A percentile compares a stretch with the other conserved stretches of the same genome.
Evolutionary conservation across 2,888 invertebrate species (phyloP).

Genomic region (Leptopilina syphax): DNA sequence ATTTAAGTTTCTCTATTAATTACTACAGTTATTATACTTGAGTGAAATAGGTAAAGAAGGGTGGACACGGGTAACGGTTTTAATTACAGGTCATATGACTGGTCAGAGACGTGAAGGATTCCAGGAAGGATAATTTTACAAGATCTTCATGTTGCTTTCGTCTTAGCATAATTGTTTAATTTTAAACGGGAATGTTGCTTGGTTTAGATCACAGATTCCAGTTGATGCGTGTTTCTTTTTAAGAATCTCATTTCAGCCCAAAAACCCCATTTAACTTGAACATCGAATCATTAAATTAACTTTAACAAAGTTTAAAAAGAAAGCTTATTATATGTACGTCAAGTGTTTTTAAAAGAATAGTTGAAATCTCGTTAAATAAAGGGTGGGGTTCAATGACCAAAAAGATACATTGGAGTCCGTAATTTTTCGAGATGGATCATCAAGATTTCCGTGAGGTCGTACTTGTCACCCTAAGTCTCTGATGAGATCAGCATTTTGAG

Average conservation of each 20-base stretch:
- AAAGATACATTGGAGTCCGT: constrained; percentile 60
- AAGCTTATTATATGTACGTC: too few relatives aligned
- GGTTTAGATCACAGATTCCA: constrained; percentile 13
- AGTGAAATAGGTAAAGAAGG: constrained; percentile 20
- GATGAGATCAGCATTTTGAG: constrained; percentile 56
- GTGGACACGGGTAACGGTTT: constrained; percentile 33
- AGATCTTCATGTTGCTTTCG: constrained; percentile 56
- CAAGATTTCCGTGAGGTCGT: constrained; percentile 58
- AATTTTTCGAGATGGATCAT: constrained; percentile 54
- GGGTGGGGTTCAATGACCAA: constrained; percentile 63
- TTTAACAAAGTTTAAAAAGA: too few relatives aligned
- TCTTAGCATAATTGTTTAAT: constrained; percentile 66
- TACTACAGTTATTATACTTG: constrained; percentile 1
- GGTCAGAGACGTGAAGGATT: constrained; percentile 41
- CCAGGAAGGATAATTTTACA: constrained; percentile 58
- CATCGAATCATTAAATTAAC: too few relatives aligned
- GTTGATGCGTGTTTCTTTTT: not conserved
- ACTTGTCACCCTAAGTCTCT: constrained; percentile 58
- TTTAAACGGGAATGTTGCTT: constrained; percentile 50
- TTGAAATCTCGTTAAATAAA: not conserved
- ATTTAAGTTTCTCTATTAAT: constrained; percentile 4
- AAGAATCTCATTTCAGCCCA: too few relatives aligned
- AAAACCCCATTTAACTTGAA: not conserved
- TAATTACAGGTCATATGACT: constrained; percentile 28
- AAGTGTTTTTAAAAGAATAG: constrained; percentile 25